Conservation (phyloP, 2,888 invertebrate genomes). For the Dasysyrphus albostriatus region DNA sequence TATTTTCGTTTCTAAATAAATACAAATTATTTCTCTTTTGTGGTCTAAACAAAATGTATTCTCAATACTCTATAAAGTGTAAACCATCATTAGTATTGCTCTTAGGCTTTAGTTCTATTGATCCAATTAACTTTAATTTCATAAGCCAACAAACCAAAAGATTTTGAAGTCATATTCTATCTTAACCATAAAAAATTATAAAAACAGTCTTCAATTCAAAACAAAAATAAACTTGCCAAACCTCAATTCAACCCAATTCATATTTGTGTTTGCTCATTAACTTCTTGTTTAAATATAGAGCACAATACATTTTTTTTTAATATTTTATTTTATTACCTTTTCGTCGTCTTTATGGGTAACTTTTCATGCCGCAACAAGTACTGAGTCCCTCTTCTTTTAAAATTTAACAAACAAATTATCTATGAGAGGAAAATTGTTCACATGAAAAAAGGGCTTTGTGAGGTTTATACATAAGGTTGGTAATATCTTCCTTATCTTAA, state of each 20-base stretch:
- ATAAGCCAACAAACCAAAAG: conserved; percentile 1
- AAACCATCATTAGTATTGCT: too few species aligned
- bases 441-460: conserved; percentile 20
- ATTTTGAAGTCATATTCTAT: background rate
- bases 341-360: conserved; percentile 7
- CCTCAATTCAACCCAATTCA: conserved; percentile 7
- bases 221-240: background rate
- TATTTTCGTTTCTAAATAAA: too few species aligned
- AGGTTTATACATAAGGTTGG: background rate
- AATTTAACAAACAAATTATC: background rate
- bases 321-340: conserved; percentile 1
- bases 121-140: too few species aligned
- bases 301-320: conserved; percentile 6
- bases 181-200: background rate
- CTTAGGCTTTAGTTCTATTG: too few species aligned
- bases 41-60: too few species aligned
- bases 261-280: conserved; percentile 11
- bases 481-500: background rate
- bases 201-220: background rate
- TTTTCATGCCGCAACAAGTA: background rate
- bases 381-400: background rate
- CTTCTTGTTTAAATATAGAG: conserved; percentile 20
- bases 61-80: too few species aligned
- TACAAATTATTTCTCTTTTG: background rate
- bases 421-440: conserved; percentile 10